These are phyloP conservation scores for Psephotus haematonotus DNA, from an alignment of 2,113 vertebrate species.

Conservation along the genomic window DNA sequence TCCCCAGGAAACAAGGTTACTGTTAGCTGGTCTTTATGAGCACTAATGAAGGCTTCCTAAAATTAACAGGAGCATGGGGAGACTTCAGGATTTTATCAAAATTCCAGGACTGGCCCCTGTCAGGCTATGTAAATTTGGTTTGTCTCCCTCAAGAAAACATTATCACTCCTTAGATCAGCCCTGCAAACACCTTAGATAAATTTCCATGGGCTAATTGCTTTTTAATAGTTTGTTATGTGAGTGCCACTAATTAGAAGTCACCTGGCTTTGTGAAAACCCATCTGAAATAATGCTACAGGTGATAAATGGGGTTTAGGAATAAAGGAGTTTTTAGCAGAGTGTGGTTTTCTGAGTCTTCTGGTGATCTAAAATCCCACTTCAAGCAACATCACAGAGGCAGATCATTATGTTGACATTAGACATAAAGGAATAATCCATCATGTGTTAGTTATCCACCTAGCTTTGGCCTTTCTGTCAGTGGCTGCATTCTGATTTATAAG, in stretches of 20 bases:
- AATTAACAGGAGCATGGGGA: background rate
- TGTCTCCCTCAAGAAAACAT: background rate
- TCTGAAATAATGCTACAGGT: background rate
- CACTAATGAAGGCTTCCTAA: background rate
- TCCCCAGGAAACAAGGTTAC: background rate
- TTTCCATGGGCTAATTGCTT: conserved; percentile 35
- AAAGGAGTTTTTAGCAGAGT: background rate
- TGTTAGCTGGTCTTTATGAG: background rate
- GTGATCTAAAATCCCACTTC: background rate
- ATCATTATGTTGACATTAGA: background rate
- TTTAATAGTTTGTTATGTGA: conserved; percentile 29
- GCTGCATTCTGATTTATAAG: background rate
- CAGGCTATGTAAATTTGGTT: background rate
- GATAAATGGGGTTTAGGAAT: background rate
- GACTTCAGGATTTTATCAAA: background rate
- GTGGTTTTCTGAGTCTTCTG: background rate
- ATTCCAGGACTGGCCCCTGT: background rate
- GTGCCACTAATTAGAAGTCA: conserved; percentile 18
- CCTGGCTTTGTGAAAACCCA: background rate
- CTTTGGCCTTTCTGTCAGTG: background rate
- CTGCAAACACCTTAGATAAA: background rate
- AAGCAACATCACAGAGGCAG: background rate
- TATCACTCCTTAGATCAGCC: background rate
- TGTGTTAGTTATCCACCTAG: background rate
- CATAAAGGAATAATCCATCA: background rate